These are phyloP conservation scores for Pterois miles DNA, from an alignment of 2,797 vertebrate genomes.

Conservation along the genomic window DNA sequence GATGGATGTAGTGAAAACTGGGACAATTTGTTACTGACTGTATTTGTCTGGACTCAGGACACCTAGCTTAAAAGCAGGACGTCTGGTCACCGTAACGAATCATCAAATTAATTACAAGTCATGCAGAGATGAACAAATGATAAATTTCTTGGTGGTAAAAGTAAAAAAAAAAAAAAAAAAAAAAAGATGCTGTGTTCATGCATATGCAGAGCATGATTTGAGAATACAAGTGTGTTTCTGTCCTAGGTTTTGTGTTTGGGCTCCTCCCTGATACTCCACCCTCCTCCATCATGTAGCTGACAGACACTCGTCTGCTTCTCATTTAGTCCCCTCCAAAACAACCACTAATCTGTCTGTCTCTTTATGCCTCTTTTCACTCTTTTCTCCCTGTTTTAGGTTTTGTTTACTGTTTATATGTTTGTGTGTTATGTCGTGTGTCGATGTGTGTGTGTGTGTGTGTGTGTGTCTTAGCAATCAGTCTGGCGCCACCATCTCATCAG, in stretches of 20 bases:
- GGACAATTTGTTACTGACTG: too few relatives aligned
- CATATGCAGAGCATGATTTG: neutral
- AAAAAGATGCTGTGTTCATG: neutral
- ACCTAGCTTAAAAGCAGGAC: too few relatives aligned
- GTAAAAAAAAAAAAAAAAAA: neutral
- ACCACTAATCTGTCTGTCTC: constrained; percentile 21
- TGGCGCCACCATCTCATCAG: constrained; percentile 53
- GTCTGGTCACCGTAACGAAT: too few relatives aligned
- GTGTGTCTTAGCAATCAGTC: constrained; percentile 18
- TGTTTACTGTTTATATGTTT: constrained; percentile 18
- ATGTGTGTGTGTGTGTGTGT: constrained; percentile 20
- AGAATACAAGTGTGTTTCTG: constrained; percentile 14
- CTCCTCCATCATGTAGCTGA: constrained; percentile 29
- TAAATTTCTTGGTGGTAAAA: too few relatives aligned
- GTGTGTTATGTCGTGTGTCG: constrained; percentile 1
- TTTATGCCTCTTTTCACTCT: constrained; percentile 16
- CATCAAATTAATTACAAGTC: neutral
- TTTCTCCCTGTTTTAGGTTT: constrained; percentile 12
- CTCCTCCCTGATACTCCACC: neutral
- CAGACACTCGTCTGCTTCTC: constrained; percentile 38
- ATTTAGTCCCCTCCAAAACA: neutral
- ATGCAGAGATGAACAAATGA: neutral
- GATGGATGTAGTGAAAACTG: too few relatives aligned
- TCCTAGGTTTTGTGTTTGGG: constrained; percentile 3
- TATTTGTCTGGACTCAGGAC: too few relatives aligned